Conservation (phyloP, 1,140 invertebrate genomes). For the Pogonomyrmex californicus region DNA sequence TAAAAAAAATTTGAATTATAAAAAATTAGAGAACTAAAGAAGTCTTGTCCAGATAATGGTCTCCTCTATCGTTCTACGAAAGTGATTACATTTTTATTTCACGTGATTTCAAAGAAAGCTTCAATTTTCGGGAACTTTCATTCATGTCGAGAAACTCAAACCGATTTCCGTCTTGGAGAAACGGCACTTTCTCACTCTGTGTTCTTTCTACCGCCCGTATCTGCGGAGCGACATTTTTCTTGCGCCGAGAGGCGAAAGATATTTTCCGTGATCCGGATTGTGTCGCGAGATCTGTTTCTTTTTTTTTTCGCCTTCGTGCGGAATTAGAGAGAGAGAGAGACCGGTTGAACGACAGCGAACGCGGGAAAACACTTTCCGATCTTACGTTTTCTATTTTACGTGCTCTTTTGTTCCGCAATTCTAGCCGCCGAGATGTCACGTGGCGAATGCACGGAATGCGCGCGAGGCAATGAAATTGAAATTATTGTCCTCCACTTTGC, state of each 20-base stretch:
- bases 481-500: conserved; percentile 38
- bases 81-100: not conserved
- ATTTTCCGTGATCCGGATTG: conserved; percentile 75
- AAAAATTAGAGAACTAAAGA: too few relatives aligned
- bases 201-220: conserved; percentile 28
- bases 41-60: not conserved
- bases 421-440: conserved; percentile 2
- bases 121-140: not conserved
- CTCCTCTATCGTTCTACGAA: not conserved
- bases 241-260: conserved; percentile 47
- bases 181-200: conserved; percentile 71
- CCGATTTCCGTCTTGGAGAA: conserved; percentile 59
- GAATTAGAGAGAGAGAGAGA: conserved; percentile 70
- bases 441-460: not conserved
- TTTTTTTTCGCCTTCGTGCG: conserved; percentile 40
- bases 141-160: conserved; percentile 57
- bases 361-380: conserved; percentile 80
- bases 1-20: too few relatives aligned
- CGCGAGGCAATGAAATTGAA: conserved; percentile 51
- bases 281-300: conserved; percentile 66
- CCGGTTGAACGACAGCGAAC: conserved; percentile 69
- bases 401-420: conserved; percentile 65
- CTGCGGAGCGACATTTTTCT: conserved; percentile 27
- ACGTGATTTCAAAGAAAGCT: not conserved
- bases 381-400: conserved; percentile 69